phyloP scores from a whole-genome alignment of 1,140 invertebrate genomes.

The Drosophila sp. region DNA sequence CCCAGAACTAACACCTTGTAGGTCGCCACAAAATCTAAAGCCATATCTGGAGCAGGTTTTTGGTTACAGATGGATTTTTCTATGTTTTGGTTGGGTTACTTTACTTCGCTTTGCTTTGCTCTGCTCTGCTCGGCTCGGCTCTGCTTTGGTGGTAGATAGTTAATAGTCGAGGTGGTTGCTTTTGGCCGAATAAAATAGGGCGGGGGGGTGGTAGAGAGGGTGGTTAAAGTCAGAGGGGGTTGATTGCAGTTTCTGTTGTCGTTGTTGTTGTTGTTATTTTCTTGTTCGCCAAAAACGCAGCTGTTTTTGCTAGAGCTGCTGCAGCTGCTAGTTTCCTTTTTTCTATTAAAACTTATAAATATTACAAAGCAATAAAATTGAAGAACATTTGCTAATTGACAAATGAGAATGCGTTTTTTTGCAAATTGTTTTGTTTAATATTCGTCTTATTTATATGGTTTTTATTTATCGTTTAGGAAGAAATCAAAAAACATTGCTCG shows the following conservation, averaged over 20 bases:
- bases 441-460: slow-evolving; percentile 52
- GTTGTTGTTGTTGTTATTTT: slow-evolving; percentile 47
- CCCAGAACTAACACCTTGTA: slow-evolving; percentile 94
- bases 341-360: slow-evolving; percentile 41
- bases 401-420: slow-evolving; percentile 6
- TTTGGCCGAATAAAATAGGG: slow-evolving; percentile 35
- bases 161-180: slow-evolving; percentile 50
- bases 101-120: slow-evolving; percentile 14
- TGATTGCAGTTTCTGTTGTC: slow-evolving; percentile 61
- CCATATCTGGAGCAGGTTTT: slow-evolving; percentile 84
- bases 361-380: slow-evolving; percentile 21
- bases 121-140: background rate
- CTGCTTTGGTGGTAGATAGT: slow-evolving; percentile 40
- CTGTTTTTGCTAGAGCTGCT: slow-evolving; percentile 53
- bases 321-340: slow-evolving; percentile 45
- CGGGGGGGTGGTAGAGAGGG: slow-evolving; percentile 34
- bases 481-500: slow-evolving; percentile 63
- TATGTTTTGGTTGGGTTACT: slow-evolving; percentile 32
- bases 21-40: slow-evolving; percentile 91
- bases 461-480: slow-evolving; percentile 52
- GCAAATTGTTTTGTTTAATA: background rate
- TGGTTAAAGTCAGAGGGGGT: slow-evolving; percentile 23
- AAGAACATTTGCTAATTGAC: slow-evolving; percentile 13
- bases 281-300: slow-evolving; percentile 63
- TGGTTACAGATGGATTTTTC: slow-evolving; percentile 66